Base-by-base conservation (phyloP, 2,797 vertebrate species). In the Melanotaenia nigrans region DNA sequence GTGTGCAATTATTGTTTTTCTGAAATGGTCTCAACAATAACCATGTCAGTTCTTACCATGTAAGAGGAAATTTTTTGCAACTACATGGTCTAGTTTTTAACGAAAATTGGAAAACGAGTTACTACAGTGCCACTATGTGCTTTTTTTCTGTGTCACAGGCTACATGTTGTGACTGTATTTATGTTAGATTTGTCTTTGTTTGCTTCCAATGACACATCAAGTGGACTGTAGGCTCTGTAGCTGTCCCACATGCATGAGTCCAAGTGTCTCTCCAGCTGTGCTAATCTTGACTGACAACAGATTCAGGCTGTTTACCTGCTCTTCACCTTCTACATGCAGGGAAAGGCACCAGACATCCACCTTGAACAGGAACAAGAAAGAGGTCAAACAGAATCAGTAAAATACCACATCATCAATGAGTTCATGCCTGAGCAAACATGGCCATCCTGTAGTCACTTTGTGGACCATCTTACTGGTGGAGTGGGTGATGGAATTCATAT, bases 231-330 rank as follows among this genome's bases (percentile, higher is more conserved):
- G 54, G 54, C 38, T 56, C 58, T 6, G 58, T 56, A 28, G 14
- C 25, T 10, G 62, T 65, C 36, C 53, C 64, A 70, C 63, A 68
- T 51, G 40, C 65, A 57, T 28, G 30, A 61, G 24, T 28, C 20
- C 33, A 49, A 75, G 2, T 20, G 38, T 78, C 61, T 77, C 74
- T 77, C 61, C 78, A 16, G 65, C 51, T 70, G 62, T n/a, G 32
- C 81, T 72, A 72, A 59, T 49, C n/a, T 18, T 75, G 74, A 82
- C 57, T 82, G 65, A 58, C 72, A 71, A 40, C n/a, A 65, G 42
- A 77, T 65, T 75, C 59, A 68, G 56, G 47, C 58, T 49, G 62
- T 70, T 77, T 71, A 61, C 18, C 42, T 66, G 54, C 28, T 55
- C 28, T 42, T 55, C 13, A 57, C 49, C 5, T 55, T 59, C 51